These are phyloP conservation scores for Cotesia glomerata DNA, from an alignment of 1,140 invertebrate genomes.

Conservation along the genomic window DNA sequence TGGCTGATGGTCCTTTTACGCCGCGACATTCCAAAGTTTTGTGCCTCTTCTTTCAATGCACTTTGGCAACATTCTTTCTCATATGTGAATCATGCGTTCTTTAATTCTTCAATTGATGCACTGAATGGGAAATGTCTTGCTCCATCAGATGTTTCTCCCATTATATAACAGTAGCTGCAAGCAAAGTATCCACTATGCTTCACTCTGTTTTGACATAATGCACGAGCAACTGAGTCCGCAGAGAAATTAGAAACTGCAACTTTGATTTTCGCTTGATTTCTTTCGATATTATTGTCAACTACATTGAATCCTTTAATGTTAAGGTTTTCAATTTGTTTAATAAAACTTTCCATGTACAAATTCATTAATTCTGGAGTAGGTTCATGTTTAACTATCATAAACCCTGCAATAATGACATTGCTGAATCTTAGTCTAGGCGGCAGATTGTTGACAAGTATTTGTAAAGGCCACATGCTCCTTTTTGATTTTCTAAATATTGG, in stretches of 20 bases:
- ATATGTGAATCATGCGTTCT: not conserved
- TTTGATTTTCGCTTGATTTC: not conserved
- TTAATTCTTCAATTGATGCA: not conserved
- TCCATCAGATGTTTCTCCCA: not conserved
- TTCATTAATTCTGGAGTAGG: conserved; percentile 20
- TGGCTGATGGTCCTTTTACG: not conserved
- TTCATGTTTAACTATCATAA: conserved; percentile 18
- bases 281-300: not conserved
- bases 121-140: not conserved
- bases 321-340: not conserved
- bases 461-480: conserved; percentile 19
- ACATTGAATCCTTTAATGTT: not conserved
- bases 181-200: conserved; percentile 21
- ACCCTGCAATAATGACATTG: conserved; percentile 19
- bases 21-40: not conserved
- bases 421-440: conserved; percentile 17
- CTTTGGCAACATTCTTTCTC: not conserved
- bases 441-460: conserved; percentile 27
- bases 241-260: not conserved
- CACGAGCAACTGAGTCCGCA: conserved; percentile 6
- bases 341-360: too few relatives aligned
- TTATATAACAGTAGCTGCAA: conserved; percentile 27
- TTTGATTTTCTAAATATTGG: conserved; percentile 19
- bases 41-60: not conserved
- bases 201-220: conserved; percentile 22